phyloP scores from a whole-genome alignment of 2,797 vertebrate genomes.

The Stomatorhinus walkeri region DNA sequence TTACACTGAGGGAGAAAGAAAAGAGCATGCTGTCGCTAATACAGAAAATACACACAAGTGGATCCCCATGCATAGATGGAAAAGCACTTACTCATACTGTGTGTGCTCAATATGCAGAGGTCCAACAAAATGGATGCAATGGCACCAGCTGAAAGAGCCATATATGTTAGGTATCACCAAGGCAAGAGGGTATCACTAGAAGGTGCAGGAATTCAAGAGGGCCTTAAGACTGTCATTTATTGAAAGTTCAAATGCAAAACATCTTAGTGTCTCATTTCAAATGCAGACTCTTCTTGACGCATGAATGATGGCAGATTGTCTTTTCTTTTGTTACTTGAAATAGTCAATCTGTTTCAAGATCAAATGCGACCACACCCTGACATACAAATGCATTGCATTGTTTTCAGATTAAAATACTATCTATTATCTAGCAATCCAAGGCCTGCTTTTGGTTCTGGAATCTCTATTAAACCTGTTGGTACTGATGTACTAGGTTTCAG shows the following conservation, averaged over 20 bases:
- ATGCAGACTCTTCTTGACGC: neutral
- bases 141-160: neutral
- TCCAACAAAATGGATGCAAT: neutral
- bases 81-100: neutral
- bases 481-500: neutral
- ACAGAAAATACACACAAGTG: neutral
- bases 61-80: conserved; percentile 21
- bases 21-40: conserved; percentile 32
- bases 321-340: neutral
- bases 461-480: neutral
- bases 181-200: neutral
- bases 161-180: neutral
- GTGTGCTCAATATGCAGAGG: neutral
- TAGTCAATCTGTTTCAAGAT: neutral
- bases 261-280: neutral
- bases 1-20: conserved; percentile 45
- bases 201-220: neutral
- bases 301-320: neutral
- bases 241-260: conserved; percentile 4
- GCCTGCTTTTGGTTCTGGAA: neutral
- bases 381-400: neutral
- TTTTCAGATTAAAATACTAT: neutral
- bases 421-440: neutral
- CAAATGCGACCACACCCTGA: neutral
- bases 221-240: neutral